phyloP scores from a whole-genome alignment of 1,140 invertebrate genomes.

The Drosophila fuyamai region DNA sequence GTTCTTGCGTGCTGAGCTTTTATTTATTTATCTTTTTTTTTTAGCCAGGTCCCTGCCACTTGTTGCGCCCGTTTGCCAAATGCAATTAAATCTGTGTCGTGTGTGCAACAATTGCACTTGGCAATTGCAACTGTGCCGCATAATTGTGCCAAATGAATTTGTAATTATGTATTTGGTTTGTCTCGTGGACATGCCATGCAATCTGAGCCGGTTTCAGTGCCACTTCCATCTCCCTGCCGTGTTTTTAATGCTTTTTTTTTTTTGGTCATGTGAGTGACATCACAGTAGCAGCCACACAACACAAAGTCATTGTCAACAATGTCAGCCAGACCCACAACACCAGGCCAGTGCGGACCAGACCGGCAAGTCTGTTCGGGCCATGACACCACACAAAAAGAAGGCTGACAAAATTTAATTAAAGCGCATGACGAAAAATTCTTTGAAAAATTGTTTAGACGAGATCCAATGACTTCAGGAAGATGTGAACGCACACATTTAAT shows the following conservation, averaged over 20 bases:
- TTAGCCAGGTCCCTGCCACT: slow-evolving; percentile 44
- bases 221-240: slow-evolving; percentile 24
- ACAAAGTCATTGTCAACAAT: slow-evolving; percentile 62
- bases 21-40: slow-evolving; percentile 30
- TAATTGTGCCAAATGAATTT: slow-evolving; percentile 84
- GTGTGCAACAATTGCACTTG: slow-evolving; percentile 51
- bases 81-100: slow-evolving; percentile 79
- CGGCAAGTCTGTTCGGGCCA: slow-evolving; percentile 38
- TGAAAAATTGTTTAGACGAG: slow-evolving; percentile 54
- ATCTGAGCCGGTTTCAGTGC: slow-evolving; percentile 44
- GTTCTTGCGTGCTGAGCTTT: slow-evolving; percentile 35
- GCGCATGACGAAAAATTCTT: slow-evolving; percentile 74
- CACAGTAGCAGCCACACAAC: slow-evolving; percentile 49
- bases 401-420: slow-evolving; percentile 80
- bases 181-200: slow-evolving; percentile 45
- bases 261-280: slow-evolving; percentile 60
- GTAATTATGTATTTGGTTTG: slow-evolving; percentile 75
- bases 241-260: slow-evolving; percentile 17
- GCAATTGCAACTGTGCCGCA: slow-evolving; percentile 73
- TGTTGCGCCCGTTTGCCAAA: slow-evolving; percentile 75
- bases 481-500: slow-evolving; percentile 22
- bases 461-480: slow-evolving; percentile 13
- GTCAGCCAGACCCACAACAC: slow-evolving; percentile 29
- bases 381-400: slow-evolving; percentile 72
- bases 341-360: slow-evolving; percentile 21